Conservation (phyloP, 2,113 vertebrate species). For the Oryzias woworae region DNA sequence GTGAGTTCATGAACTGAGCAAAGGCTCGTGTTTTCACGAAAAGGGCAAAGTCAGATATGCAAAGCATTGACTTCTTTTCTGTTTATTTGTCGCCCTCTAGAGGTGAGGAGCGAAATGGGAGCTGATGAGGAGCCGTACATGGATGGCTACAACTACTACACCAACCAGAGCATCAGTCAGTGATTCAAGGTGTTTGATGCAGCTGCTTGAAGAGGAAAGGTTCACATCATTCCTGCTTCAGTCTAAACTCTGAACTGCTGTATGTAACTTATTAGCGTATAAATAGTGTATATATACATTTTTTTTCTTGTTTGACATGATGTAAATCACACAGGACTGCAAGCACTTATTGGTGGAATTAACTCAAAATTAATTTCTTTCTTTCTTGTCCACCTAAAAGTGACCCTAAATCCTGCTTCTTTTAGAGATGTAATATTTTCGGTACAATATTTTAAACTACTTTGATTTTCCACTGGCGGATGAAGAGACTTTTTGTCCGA, state of each 20-base stretch:
- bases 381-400: constrained; percentile 18
- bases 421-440: constrained; percentile 28
- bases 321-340: constrained; percentile 24
- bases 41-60: neutral
- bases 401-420: constrained; percentile 20
- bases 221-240: constrained; percentile 6
- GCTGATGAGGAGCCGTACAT: constrained; percentile 83
- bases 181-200: constrained; percentile 28
- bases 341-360: constrained; percentile 52
- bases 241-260: constrained; percentile 13
- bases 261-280: constrained; percentile 40
- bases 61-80: neutral
- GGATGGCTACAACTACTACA: constrained; percentile 83
- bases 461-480: constrained; percentile 15
- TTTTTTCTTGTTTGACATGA: constrained; percentile 8
- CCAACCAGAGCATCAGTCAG: constrained; percentile 76
- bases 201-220: neutral
- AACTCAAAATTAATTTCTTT: constrained; percentile 37
- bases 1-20: constrained; percentile 43
- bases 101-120: constrained; percentile 87
- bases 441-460: constrained; percentile 37
- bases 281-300: constrained; percentile 32
- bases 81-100: constrained; percentile 69
- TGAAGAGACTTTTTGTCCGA: constrained; percentile 1
- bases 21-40: neutral